Evolutionary conservation across 2,797 vertebrate genomes (phyloP).

Genomic region (Aselliscus stoliczkanus): DNA sequence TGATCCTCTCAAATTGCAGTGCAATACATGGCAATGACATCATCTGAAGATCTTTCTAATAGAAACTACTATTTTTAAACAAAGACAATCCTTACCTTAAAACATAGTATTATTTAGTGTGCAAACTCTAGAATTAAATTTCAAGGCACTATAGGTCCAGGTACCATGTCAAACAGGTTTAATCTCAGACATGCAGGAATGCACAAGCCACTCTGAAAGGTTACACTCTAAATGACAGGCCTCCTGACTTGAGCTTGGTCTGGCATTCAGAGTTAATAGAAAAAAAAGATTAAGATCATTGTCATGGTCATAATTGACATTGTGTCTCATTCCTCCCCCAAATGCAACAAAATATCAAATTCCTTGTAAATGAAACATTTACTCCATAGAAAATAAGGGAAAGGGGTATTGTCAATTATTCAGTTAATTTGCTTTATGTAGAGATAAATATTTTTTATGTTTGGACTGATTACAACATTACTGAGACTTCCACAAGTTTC

Average conservation of each 20-base stretch:
- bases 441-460: constrained; percentile 32
- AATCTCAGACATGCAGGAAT: constrained; percentile 71
- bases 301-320: not conserved
- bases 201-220: not conserved
- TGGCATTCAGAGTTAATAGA: not conserved
- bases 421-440: not conserved
- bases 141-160: constrained; percentile 40
- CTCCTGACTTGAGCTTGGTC: not conserved
- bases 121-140: constrained; percentile 68
- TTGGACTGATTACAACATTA: not conserved
- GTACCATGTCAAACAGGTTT: constrained; percentile 60
- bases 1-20: constrained; percentile 72
- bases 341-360: not conserved
- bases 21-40: constrained; percentile 75
- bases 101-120: constrained; percentile 57
- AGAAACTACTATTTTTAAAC: constrained; percentile 75
- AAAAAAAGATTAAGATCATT: not conserved
- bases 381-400: not conserved
- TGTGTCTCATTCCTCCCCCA: not conserved
- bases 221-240: not conserved
- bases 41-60: constrained; percentile 64
- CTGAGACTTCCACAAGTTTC: not conserved
- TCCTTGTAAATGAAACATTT: constrained; percentile 2
- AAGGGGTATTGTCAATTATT: not conserved
- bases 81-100: constrained; percentile 58